A percentile compares a stretch with the other conserved stretches of the same genome.
Evolutionary conservation across 2,113 vertebrate genomes (phyloP).

Genomic region (Istiophorus platypterus): DNA sequence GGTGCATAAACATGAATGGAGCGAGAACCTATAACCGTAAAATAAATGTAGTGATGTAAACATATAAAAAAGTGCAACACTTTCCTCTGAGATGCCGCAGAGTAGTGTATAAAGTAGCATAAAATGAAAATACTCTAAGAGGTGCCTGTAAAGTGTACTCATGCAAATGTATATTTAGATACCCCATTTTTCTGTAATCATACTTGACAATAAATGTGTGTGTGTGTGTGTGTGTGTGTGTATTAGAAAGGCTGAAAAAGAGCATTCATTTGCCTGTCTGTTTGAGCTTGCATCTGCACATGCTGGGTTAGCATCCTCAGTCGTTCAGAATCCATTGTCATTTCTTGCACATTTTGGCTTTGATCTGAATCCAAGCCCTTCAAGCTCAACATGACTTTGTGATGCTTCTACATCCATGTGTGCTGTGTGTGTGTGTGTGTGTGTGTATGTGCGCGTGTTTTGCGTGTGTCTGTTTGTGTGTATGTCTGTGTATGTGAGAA

Average conservation of each 20-base stretch:
- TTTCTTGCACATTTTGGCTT: slow-evolving; percentile 69
- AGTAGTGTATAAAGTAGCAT: background rate
- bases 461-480: background rate
- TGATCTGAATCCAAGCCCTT: slow-evolving; percentile 69
- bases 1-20: background rate
- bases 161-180: background rate
- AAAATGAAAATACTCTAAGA: background rate
- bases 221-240: background rate
- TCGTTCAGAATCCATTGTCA: slow-evolving; percentile 51
- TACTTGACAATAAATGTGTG: slow-evolving; percentile 1
- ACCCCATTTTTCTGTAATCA: background rate
- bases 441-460: background rate
- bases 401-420: slow-evolving; percentile 36
- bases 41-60: background rate
- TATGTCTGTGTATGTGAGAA: slow-evolving; percentile 26
- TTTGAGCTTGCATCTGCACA: slow-evolving; percentile 50
- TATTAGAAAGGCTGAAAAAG: background rate
- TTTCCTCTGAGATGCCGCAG: too few species aligned
- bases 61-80: too few species aligned
- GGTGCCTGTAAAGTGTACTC: background rate
- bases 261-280: slow-evolving; percentile 29
- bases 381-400: slow-evolving; percentile 72
- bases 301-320: slow-evolving; percentile 36
- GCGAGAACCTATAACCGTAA: background rate
- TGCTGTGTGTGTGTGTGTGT: background rate